A percentile compares a stretch with the other conserved stretches of the same genome.
Evolutionary conservation across 1,140 invertebrate species (phyloP).

Genomic region (Nasonia longicornis): DNA sequence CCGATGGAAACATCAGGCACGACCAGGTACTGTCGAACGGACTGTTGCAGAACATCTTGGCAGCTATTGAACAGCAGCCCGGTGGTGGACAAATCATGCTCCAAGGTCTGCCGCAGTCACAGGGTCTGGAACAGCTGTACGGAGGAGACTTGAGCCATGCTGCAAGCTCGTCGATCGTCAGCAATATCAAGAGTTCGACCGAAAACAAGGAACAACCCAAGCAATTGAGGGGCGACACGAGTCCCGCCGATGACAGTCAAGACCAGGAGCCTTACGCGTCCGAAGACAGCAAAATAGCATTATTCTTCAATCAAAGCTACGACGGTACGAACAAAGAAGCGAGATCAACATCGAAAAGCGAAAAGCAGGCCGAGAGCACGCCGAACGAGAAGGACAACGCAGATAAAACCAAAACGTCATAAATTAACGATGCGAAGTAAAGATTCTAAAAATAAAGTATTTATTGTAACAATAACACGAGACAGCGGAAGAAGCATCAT

Average conservation of each 20-base stretch:
- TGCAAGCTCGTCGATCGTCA: constrained; percentile 46
- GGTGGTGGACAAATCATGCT: constrained; percentile 54
- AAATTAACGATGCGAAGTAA: not conserved
- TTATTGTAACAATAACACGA: not conserved
- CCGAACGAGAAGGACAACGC: constrained; percentile 36
- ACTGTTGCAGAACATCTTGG: constrained; percentile 81
- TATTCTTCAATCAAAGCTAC: constrained; percentile 59
- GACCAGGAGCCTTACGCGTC: constrained; percentile 39
- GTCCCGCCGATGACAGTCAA: not conserved
- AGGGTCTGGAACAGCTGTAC: constrained; percentile 54
- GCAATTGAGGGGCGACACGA: constrained; percentile 16
- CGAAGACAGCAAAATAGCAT: constrained; percentile 53
- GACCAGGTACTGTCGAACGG: constrained; percentile 82
- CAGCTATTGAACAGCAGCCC: constrained; percentile 77
- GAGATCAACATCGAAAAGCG: constrained; percentile 50
- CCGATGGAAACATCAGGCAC: constrained; percentile 71
- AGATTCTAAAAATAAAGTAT: not conserved
- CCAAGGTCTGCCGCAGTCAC: constrained; percentile 54
- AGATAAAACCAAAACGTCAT: constrained; percentile 37
- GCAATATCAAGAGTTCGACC: constrained; percentile 37
- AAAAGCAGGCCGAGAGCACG: constrained; percentile 39
- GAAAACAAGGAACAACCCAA: constrained; percentile 7
- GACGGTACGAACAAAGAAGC: constrained; percentile 54
- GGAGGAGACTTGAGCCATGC: constrained; percentile 50
- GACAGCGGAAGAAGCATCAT: too few species aligned